These are phyloP conservation scores for Sterrhoptilus dennistouni DNA, from an alignment of 2,113 vertebrate species.

Conservation along the genomic window DNA sequence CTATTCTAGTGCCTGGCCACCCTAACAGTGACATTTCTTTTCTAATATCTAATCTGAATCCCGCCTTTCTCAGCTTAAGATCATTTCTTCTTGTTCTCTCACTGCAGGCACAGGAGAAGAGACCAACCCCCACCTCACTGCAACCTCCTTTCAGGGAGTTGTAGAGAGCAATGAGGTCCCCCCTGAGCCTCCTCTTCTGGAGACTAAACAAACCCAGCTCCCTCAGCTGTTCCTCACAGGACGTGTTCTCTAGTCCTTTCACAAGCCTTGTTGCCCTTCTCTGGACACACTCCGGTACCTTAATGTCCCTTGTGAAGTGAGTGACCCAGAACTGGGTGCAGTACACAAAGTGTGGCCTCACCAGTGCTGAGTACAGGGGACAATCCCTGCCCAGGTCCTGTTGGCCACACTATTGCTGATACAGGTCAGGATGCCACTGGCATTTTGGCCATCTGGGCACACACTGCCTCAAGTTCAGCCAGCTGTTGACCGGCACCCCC, in stretches of 20 bases:
- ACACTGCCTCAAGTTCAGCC: neutral
- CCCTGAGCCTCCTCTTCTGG: neutral
- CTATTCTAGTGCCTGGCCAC: neutral
- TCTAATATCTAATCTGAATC: neutral
- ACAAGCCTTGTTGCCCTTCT: neutral
- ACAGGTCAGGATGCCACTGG: neutral
- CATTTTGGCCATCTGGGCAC: neutral
- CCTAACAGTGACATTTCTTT: neutral
- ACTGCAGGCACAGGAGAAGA: neutral
- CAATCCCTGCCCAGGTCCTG: neutral
- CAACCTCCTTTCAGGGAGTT: neutral
- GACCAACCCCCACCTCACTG: rapidly evolving
- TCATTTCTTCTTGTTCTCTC: neutral
- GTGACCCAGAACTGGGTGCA: neutral
- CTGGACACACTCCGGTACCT: neutral
- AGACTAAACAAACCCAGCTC: neutral
- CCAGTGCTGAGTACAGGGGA: rapidly evolving
- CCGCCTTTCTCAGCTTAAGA: rapidly evolving
- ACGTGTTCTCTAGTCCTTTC: neutral
- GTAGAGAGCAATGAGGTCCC: neutral
- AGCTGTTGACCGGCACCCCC: neutral
- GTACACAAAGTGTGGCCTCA: neutral
- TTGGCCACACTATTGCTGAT: too few species aligned
- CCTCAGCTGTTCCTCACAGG: neutral
- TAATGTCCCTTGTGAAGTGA: neutral